A percentile compares a stretch with the other conserved stretches of the same genome.
phyloP scores from a whole-genome alignment of 2,888 invertebrate genomes.

The Orchesellides sinensis region DNA sequence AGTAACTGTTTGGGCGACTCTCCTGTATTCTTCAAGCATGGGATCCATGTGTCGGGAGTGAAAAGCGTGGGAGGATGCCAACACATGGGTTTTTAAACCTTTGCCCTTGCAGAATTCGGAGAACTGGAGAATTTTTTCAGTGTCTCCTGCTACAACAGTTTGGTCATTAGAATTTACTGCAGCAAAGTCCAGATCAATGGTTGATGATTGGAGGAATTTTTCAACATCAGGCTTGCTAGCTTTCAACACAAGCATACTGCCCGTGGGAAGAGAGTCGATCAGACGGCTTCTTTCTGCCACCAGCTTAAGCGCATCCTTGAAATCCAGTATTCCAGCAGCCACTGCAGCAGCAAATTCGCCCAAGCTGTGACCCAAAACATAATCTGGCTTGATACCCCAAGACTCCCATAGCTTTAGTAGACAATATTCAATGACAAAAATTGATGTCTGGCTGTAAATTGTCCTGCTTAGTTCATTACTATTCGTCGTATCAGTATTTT shows the following conservation, averaged over 20 bases:
- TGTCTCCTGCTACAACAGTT: conserved; percentile 62
- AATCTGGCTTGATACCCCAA: conserved; percentile 62
- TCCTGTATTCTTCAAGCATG: conserved; percentile 24
- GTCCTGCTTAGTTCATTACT: conserved; percentile 37
- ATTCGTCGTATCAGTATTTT: not conserved
- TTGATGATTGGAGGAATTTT: not conserved
- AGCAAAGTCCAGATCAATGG: conserved; percentile 45
- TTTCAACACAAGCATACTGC: conserved; percentile 66
- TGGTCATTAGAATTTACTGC: conserved; percentile 66
- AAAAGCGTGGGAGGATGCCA: conserved; percentile 50
- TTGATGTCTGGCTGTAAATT: conserved; percentile 61
- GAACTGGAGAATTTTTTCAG: conserved; percentile 11
- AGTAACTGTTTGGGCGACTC: not conserved
- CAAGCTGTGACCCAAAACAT: conserved; percentile 64
- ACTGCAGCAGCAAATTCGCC: conserved; percentile 69
- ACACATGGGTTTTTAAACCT: conserved; percentile 23
- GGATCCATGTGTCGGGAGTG: conserved; percentile 64
- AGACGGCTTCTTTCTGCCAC: conserved; percentile 63
- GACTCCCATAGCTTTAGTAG: conserved; percentile 57
- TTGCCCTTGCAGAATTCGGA: not conserved
- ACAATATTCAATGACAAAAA: conserved; percentile 62
- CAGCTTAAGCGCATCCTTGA: conserved; percentile 62
- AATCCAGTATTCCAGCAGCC: conserved; percentile 41
- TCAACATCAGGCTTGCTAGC: conserved; percentile 29
- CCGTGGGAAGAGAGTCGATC: conserved; percentile 58